Conservation (phyloP, 2,113 vertebrate genomes). For the Tetraodon nigroviridis region DNA sequence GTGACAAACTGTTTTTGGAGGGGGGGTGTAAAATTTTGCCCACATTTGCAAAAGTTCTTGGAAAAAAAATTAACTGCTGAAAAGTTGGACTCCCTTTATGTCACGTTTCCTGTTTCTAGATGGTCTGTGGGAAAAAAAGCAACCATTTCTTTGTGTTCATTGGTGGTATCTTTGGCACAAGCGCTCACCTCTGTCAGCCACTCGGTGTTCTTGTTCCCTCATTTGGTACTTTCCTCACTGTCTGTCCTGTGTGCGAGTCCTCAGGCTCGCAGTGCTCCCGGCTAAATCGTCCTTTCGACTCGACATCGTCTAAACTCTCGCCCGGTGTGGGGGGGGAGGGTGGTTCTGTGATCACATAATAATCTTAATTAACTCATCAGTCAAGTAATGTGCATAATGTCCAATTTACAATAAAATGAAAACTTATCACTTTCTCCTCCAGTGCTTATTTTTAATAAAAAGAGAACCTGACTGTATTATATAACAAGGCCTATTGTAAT, state of each 20-base stretch:
- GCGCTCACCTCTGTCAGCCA: constrained; percentile 39
- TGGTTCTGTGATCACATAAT: constrained; percentile 49
- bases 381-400: constrained; percentile 66
- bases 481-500: constrained; percentile 94
- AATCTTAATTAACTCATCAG: constrained; percentile 64
- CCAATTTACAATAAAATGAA: constrained; percentile 75
- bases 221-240: constrained; percentile 50
- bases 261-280: constrained; percentile 34
- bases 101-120: constrained; percentile 32
- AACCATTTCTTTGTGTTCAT: constrained; percentile 34
- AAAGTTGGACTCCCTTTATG: constrained; percentile 17
- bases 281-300: constrained; percentile 44
- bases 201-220: constrained; percentile 45
- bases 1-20: constrained; percentile 21
- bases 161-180: constrained; percentile 47
- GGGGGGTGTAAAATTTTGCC: constrained; percentile 18
- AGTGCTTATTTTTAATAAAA: constrained; percentile 83
- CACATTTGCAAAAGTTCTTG: neutral
- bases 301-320: constrained; percentile 29
- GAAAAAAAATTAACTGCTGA: constrained; percentile 19
- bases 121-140: neutral
- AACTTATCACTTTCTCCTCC: constrained; percentile 59
- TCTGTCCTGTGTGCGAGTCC: constrained; percentile 25
- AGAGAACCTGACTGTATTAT: constrained; percentile 87
- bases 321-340: constrained; percentile 13